Conservation (phyloP, 2,797 vertebrate genomes). For the Argyrosomus regius region DNA sequence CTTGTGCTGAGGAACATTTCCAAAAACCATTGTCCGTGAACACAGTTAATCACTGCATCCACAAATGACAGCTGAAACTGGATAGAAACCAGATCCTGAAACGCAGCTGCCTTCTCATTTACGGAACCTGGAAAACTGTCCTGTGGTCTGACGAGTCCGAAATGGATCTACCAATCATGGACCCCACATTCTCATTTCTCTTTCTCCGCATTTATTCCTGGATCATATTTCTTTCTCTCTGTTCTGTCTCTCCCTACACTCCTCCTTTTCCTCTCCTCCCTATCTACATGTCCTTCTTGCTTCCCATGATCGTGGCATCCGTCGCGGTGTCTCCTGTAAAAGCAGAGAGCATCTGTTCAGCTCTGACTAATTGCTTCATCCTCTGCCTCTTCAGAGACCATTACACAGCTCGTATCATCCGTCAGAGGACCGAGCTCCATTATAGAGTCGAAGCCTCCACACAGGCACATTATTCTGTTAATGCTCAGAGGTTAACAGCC, state of each 20-base stretch:
- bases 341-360: conserved; percentile 28
- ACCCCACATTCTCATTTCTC: no score
- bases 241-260: background rate
- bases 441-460: background rate
- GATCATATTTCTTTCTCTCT: background rate
- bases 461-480: conserved; percentile 10
- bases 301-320: background rate
- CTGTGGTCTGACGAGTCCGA: no score
- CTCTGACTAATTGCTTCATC: conserved; percentile 26
- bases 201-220: background rate
- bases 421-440: conserved; percentile 9
- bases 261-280: background rate
- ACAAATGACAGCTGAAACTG: no score
- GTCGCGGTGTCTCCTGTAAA: background rate
- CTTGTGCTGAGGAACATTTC: no score
- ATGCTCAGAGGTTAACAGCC: conserved; percentile 2
- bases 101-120: no score
- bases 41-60: no score
- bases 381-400: conserved; percentile 7
- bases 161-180: no score
- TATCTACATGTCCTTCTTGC: background rate
- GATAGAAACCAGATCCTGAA: no score
- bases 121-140: no score
- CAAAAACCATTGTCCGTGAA: no score
- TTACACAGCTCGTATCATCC: background rate